Conservation (phyloP, 1,140 invertebrate genomes). For the Dolichoris vasculosae region DNA sequence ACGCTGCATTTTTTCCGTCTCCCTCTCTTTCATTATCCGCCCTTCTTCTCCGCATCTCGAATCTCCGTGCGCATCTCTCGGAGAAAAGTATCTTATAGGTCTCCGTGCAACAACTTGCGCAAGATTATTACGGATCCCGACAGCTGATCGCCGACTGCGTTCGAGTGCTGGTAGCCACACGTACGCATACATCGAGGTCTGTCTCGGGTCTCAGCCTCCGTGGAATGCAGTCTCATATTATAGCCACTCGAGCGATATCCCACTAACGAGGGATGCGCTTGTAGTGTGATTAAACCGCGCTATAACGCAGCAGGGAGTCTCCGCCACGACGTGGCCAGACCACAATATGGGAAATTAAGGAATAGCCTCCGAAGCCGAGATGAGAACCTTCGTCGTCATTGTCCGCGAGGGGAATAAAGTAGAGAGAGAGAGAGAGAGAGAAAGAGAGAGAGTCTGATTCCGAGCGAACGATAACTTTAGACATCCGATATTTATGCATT, state of each 20-base stretch:
- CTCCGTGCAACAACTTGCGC: constrained; percentile 52
- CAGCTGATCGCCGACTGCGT: constrained; percentile 52
- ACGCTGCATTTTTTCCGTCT: constrained; percentile 26
- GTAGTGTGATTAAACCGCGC: constrained; percentile 70
- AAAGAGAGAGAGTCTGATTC: neutral
- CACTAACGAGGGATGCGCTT: constrained; percentile 70
- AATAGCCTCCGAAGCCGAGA: constrained; percentile 55
- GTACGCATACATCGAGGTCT: neutral
- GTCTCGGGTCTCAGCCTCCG: constrained; percentile 39
- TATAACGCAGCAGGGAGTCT: constrained; percentile 67
- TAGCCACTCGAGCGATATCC: constrained; percentile 66
- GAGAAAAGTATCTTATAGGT: constrained; percentile 20
- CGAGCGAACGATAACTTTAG: neutral
- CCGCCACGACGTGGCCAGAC: constrained; percentile 55
- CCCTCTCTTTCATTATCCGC: constrained; percentile 6
- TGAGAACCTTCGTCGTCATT: constrained; percentile 39
- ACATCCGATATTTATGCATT: constrained; percentile 51
- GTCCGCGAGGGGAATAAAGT: constrained; percentile 49
- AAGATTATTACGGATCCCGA: constrained; percentile 62
- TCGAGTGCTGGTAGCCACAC: constrained; percentile 45
- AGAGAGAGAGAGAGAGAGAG: constrained; percentile 51
- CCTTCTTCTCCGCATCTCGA: neutral
- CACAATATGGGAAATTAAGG: constrained; percentile 69
- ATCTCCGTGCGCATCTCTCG: neutral
- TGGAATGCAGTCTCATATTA: constrained; percentile 68